Base-by-base conservation (phyloP, 2,888 invertebrate genomes). In the Thysanoteuthis rhombus region DNA sequence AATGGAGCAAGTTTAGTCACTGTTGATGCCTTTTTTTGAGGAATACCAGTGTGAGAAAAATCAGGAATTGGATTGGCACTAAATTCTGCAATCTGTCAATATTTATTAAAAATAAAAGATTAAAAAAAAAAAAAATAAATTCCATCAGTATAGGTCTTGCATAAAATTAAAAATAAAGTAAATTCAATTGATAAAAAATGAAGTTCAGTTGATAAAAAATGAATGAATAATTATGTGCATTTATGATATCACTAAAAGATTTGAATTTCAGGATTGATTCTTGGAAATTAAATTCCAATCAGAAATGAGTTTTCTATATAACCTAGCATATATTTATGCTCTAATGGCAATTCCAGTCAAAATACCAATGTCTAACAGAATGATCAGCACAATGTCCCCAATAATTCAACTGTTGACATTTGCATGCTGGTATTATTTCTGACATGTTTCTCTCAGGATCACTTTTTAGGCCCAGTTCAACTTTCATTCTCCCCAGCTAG, bases 61-160 rank as follows among this genome's bases (percentile, higher is more conserved):
- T 95, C 95, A 0, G 98, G 98, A 32, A 98, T 96, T 0, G 98
- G 98, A 93, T 98, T 98, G 0, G 98, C 98, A 96, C 98, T 98
- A 95, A 98, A 98, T 95, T 98, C 97, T 1, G 97, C 97, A 0
- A 97, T 97, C 96, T 98, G 98, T 95, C 97, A 98, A 75, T 90
- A n/a, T 90, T 32, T 3, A 90, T 36, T 19, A 36, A 32, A 22
- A 90, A 38, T 89, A 89, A n/a, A 89, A 89, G n/a, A n/a, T n/a
- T n/a, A n/a, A n/a, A n/a, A n/a, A n/a, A n/a, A n/a, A n/a, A n/a
- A n/a, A n/a, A n/a, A 89, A 89, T 10, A 89, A 89, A 89, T 3
- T 8, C 16, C 10, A 28, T 40, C 91, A 91, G 91, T 42, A 91
- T 39, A 38, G 8, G 12, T 28, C 40, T 32, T 12, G 16, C 0